Percentiles rank a stretch among this genome's conserved stretches.
phyloP scores from a whole-genome alignment of 2,888 invertebrate species.

The Osedax frankpressi region DNA sequence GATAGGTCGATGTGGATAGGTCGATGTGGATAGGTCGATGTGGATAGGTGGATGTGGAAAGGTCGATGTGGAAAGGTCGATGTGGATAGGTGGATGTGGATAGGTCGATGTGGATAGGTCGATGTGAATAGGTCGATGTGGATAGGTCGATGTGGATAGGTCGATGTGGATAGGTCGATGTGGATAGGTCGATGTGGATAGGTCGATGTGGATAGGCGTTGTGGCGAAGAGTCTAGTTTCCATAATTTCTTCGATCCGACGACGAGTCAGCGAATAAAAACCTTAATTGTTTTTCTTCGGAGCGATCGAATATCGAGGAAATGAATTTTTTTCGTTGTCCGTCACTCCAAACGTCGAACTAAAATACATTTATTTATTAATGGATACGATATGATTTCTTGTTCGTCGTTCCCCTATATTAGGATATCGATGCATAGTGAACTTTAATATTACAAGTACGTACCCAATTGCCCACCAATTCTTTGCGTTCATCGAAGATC shows the following conservation, averaged over 20 bases:
- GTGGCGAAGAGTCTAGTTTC: no score
- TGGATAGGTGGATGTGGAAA: no score
- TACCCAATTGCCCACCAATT: slow-evolving; percentile 43
- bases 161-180: no score
- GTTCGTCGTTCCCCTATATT: not conserved
- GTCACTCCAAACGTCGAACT: slow-evolving; percentile 46
- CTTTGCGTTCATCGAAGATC: slow-evolving; percentile 41
- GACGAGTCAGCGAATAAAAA: not conserved
- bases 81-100: no score
- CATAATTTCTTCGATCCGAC: not conserved
- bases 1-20: no score
- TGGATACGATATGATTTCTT: not conserved
- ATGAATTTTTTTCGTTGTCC: slow-evolving; percentile 38
- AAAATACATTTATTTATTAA: not conserved
- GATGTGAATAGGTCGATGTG: no score
- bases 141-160: no score
- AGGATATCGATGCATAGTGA: not conserved
- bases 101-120: no score
- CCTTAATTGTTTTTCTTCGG: not conserved
- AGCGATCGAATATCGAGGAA: not conserved
- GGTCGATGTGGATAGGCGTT: no score
- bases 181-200: no score
- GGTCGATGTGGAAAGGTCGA: no score
- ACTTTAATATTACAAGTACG: slow-evolving; percentile 25
- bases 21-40: no score